Evolutionary conservation across 2,797 vertebrate species (phyloP).

Genomic region (Pseudomugil gertrudae): DNA sequence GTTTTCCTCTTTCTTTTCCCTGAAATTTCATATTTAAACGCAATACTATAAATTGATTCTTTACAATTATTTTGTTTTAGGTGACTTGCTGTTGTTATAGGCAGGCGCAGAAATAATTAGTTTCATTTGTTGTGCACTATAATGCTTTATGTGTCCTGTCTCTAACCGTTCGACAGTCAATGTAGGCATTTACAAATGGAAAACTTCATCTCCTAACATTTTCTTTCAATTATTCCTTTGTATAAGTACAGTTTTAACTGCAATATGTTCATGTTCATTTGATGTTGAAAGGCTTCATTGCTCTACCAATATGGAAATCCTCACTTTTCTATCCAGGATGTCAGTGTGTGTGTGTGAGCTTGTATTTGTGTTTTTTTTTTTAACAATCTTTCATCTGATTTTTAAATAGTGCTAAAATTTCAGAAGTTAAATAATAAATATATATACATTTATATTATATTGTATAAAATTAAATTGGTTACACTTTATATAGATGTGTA

Average conservation of each 20-base stretch:
- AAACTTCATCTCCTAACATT: neutral
- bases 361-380: neutral
- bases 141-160: rapidly evolving
- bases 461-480: neutral
- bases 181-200: neutral
- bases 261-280: neutral
- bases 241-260: neutral
- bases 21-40: neutral
- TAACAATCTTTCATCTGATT: neutral
- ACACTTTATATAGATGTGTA: neutral
- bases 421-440: neutral
- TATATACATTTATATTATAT: neutral
- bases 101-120: neutral
- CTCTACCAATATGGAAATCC: neutral
- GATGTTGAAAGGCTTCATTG: too few relatives aligned
- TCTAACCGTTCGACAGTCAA: neutral
- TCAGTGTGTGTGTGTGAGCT: neutral
- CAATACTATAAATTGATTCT: neutral
- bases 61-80: slow-evolving; percentile 1
- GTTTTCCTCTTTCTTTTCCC: neutral
- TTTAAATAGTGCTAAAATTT: neutral
- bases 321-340: neutral
- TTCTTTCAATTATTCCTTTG: neutral
- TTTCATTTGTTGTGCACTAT: neutral
- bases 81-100: neutral